Evolutionary conservation across 2,797 vertebrate genomes (phyloP).

Genomic region (Crenuchus spilurus): DNA sequence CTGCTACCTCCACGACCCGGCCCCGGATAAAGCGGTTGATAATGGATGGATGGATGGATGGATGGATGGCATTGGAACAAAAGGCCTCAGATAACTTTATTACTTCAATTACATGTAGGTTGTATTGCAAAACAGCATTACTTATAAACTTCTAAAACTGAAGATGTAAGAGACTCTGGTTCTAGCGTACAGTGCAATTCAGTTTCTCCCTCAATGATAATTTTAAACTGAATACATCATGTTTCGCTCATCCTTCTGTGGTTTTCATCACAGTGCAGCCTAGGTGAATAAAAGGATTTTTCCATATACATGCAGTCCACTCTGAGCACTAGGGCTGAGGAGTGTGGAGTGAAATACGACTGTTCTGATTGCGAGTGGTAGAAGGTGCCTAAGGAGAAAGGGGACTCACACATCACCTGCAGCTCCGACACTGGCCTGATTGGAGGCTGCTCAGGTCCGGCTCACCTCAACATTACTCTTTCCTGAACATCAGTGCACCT

Average conservation of each 20-base stretch:
- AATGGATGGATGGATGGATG: too few relatives aligned
- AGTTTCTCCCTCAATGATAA: not conserved
- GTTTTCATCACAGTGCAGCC: not conserved
- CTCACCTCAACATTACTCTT: slow-evolving; percentile 60
- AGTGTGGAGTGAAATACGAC: not conserved
- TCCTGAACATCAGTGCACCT: slow-evolving; percentile 59
- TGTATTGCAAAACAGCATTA: too few relatives aligned
- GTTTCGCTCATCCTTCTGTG: not conserved
- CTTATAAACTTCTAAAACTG: too few relatives aligned
- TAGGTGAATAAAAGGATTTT: not conserved
- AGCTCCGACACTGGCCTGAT: slow-evolving; percentile 60
- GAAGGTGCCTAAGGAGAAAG: slow-evolving; percentile 8
- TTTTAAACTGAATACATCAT: not conserved
- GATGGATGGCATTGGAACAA: too few relatives aligned
- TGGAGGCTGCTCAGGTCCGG: slow-evolving; percentile 59
- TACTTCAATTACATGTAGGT: too few relatives aligned
- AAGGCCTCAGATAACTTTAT: too few relatives aligned
- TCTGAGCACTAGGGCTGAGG: not conserved
- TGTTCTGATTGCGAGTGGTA: not conserved
- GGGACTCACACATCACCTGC: slow-evolving; percentile 60
- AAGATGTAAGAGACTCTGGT: not conserved
- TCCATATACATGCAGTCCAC: too few relatives aligned
- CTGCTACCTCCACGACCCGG: too few relatives aligned
- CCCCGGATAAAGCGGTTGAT: too few relatives aligned
- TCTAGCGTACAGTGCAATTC: not conserved